A percentile compares a stretch with the other conserved stretches of the same genome.
phyloP scores from a whole-genome alignment of 2,113 vertebrate genomes.

The Hyla sarda region DNA sequence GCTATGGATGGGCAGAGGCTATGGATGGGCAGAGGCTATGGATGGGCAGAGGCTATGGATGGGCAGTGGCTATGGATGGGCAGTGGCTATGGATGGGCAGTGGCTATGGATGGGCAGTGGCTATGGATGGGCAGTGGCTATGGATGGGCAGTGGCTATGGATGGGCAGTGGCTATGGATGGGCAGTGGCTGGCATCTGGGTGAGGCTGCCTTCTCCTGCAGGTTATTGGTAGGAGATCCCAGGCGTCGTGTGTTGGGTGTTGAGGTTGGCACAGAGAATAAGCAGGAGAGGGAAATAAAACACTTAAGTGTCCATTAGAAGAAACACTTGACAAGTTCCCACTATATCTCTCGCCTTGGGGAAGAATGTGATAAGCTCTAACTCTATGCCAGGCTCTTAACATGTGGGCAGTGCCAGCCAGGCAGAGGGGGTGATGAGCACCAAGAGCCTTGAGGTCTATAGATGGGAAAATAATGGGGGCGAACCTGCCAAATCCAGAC shows the following conservation, averaged over 20 bases:
- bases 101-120: too few species aligned
- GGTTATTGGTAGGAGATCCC: too few species aligned
- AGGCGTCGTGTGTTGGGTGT: background rate
- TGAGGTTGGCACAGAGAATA: slow-evolving; percentile 13
- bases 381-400: background rate
- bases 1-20: too few species aligned
- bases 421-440: background rate
- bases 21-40: too few species aligned
- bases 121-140: too few species aligned
- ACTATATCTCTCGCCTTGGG: background rate
- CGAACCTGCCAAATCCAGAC: background rate
- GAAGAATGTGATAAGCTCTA: background rate
- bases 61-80: too few species aligned
- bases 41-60: too few species aligned
- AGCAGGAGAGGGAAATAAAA: background rate
- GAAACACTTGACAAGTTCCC: slow-evolving; percentile 16
- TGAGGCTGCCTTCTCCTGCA: too few species aligned
- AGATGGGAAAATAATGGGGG: background rate
- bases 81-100: too few species aligned
- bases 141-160: too few species aligned
- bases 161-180: too few species aligned
- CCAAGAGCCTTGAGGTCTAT: background rate
- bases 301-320: slow-evolving; percentile 27
- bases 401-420: slow-evolving; percentile 9
- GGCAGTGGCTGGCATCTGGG: too few species aligned